Evolutionary conservation across 2,888 invertebrate species (phyloP), one percentile per base, ranked within the genome.

Genomic region (Gymnosoma rotundatum): DNA sequence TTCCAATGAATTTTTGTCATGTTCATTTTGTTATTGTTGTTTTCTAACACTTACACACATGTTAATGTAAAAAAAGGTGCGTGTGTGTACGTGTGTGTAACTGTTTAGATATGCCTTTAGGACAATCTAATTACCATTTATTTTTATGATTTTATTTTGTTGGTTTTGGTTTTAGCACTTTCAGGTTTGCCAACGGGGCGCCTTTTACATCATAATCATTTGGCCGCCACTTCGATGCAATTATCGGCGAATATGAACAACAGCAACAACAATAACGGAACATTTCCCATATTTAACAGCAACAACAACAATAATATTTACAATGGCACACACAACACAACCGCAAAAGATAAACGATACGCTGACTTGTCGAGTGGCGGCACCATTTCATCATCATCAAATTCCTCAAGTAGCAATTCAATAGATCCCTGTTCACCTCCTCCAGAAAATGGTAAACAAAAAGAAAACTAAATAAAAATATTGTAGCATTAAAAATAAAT

Each of bases 351-450:
- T 56, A 84, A 81, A 75, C 18, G 84, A 58, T 84, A 84, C 12
- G 89, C 89, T 82, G 91, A 92, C 82, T 85, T 91, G 63, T 88
- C 89, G 36, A 89, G 89, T 60, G 90, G 90, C 25, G 84, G 78
- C 56, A 90, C 90, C 18, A 87, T 91, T n/a, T 91, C 91, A 0
- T 90, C 89, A 16, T 91, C 91, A 36, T 91, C 92, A 45, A 91
- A 90, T 82, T 92, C 92, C 63, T 92, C 91, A 86, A 92, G 91
- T 87, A 91, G 90, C 82, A 90, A 91, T 73, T 91, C 92, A 63
- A 89, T 90, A 18, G 91, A 92, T 83, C 91, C 91, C 14, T 92
- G 88, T 79, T 92, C 92, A 10, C 92, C 92, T 42, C 88, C 89
- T 20, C 90, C 90, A 32, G 90, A 92, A 86, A 87, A 88, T 67